phyloP scores from a whole-genome alignment of 2,888 invertebrate species.

The Sceliomorpha sp. region DNA sequence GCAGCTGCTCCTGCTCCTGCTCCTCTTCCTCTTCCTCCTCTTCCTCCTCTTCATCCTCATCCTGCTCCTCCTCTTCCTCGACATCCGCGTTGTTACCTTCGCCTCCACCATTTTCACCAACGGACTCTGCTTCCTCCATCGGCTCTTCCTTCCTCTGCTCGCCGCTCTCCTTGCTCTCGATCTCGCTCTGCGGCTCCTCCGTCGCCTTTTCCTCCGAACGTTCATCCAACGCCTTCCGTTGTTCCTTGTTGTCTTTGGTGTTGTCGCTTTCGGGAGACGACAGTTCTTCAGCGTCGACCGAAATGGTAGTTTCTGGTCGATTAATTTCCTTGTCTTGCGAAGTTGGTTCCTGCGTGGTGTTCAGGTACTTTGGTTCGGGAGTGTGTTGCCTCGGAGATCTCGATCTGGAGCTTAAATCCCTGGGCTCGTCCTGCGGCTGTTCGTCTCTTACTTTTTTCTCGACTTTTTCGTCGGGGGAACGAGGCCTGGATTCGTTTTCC shows the following conservation, averaged over 20 bases:
- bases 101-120: constrained; percentile 67
- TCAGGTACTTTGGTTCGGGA: constrained; percentile 68
- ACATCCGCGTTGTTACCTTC: constrained; percentile 60
- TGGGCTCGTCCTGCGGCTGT: constrained; percentile 70
- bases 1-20: constrained; percentile 64
- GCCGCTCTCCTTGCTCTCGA: constrained; percentile 16
- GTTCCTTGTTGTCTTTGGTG: constrained; percentile 51
- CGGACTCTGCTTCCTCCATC: constrained; percentile 44
- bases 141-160: constrained; percentile 47
- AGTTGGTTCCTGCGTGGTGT: constrained; percentile 31
- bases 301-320: constrained; percentile 16
- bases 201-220: constrained; percentile 29
- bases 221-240: constrained; percentile 42
- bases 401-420: constrained; percentile 75
- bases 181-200: constrained; percentile 55
- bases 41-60: constrained; percentile 61
- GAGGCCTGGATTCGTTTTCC: constrained; percentile 62
- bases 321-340: constrained; percentile 40
- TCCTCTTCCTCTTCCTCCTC: constrained; percentile 69
- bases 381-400: constrained; percentile 68
- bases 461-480: constrained; percentile 62
- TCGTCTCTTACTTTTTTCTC: constrained; percentile 49
- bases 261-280: constrained; percentile 13
- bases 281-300: constrained; percentile 26
- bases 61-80: constrained; percentile 60